These are phyloP conservation scores for Lutraria lutraria DNA, from an alignment of 2,888 invertebrate genomes.

Conservation along the genomic window DNA sequence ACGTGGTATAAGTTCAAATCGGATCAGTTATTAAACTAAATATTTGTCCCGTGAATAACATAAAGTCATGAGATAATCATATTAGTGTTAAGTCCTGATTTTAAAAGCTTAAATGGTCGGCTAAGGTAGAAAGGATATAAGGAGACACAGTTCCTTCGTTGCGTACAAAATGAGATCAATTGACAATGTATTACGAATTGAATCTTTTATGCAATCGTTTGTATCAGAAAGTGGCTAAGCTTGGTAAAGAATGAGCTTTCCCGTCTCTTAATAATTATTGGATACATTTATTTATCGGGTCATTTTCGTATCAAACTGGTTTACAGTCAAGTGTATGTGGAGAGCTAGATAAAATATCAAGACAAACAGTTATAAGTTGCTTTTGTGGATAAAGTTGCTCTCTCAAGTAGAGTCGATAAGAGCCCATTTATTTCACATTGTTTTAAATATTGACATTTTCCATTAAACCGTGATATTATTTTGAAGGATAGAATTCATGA, in stretches of 20 bases:
- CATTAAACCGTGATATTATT: conserved; percentile 28
- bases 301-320: conserved; percentile 25
- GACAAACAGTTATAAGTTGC: conserved; percentile 51
- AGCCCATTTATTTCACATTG: conserved; percentile 50
- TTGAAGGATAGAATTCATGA: conserved; percentile 23
- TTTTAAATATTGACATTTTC: conserved; percentile 55
- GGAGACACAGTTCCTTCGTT: neutral
- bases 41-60: neutral
- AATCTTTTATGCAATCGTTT: neutral
- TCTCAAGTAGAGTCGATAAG: conserved; percentile 49
- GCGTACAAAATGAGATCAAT: neutral
- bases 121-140: neutral
- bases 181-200: neutral
- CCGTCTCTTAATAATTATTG: conserved; percentile 40
- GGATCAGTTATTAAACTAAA: neutral
- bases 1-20: no score
- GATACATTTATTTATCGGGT: conserved; percentile 27
- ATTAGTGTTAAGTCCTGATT: neutral
- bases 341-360: conserved; percentile 38
- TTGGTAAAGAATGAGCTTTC: neutral
- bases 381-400: conserved; percentile 41
- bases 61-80: neutral
- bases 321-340: conserved; percentile 39
- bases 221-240: neutral
- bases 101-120: neutral